Base-by-base conservation (phyloP, 2,888 invertebrate genomes). In the Bombylius major region DNA sequence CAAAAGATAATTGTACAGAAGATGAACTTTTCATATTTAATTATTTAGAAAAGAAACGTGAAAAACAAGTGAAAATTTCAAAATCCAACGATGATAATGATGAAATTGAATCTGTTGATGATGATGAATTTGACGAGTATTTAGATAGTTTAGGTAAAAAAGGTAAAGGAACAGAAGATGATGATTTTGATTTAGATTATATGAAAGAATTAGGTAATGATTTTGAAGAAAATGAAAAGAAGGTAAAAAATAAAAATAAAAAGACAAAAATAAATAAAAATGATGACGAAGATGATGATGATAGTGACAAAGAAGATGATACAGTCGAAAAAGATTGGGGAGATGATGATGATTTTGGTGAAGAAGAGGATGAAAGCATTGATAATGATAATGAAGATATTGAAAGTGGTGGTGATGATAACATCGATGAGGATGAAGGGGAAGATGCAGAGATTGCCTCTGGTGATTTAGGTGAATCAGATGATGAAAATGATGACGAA, bases 1-100 rank as follows among this genome's bases (percentile, higher is more conserved):
- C 80, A 3, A 80, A 81, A 56, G 75, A 78, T 49, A 83, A 82
- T 60, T 87, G 97, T 65, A 96, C 96, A 0, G 89, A 89, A 0
- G 97, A 98, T 65, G 97, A 98, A 71, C 77, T 69, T 64, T 73
- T 68, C 60, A 74, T 73, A 64, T 72, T 66, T 66, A 85, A 83
- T 65, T 86, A 82, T 69, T 74, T 86, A 44, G 80, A 78, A 60
- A 71, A 71, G 50, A 77, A 75, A 61, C 73, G 74, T 4, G 66
- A 77, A 55, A 76, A 76, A 60, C 72, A 62, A 62, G 14, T 73
- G n/a, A 71, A 71, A 54, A 65, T 64, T 9, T 64, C 70, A 44
- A 71, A 67, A 59, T 62, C 64, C 8, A 77, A 73, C 0, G 73
- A 75, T 6, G 79, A 82, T 49, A 82, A 81, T 7, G 80, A 83